Base-by-base conservation (phyloP, 2,888 invertebrate species). In the Sminthurinus aureus region DNA sequence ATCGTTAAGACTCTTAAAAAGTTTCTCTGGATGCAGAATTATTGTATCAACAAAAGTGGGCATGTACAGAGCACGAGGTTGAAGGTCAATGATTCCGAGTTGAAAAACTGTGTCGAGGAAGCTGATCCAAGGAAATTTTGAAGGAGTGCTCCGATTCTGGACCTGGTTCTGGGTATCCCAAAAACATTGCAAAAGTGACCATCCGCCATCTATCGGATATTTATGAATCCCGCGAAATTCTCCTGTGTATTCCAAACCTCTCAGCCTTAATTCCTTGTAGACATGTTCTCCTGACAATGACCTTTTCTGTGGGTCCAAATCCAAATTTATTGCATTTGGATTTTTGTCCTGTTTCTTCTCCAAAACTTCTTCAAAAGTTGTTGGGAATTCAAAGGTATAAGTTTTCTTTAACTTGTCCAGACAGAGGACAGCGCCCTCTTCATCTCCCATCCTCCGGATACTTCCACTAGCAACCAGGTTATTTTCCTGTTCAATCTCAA, bases 61-160 rank as follows among this genome's bases (percentile, higher is more conserved):
- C 0, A 96, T 92, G 89, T 94, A 92, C 6, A 96, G 92, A 3
- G 93, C 93, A 50, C 95, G 92, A 0, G 93, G 93, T 86, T 94
- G 93, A 83, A 93, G 92, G 50, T 93, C 93, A 50, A 96, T 90
- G 78, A 96, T 93, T 88, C 93, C 93, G 89, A 95, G 93, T 90
- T 98, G 97, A 18, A 98, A 91, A 94, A 98, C 94, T 64, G 95
- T 95, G 91, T 98, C 97, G 91, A 98, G 93, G 90, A 96, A 96
- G 2, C 95, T 93, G 12, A 95, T 94, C 96, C 97, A 98, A 91
- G 96, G 95, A 89, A 94, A 94, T 78, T 93, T 92, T 96, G 96
- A 97, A 82, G 89, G 89, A 79, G 93, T 88, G 73, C 89, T 87
- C 11, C 91, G 91, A n/a, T n/a, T n/a, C n/a, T n/a, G n/a, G n/a